A percentile compares a stretch with the other conserved stretches of the same genome.
These are phyloP conservation scores for Parazoanthus darwini DNA, from an alignment of 92 coral and sea anemone genomes.

Conservation along the genomic window DNA sequence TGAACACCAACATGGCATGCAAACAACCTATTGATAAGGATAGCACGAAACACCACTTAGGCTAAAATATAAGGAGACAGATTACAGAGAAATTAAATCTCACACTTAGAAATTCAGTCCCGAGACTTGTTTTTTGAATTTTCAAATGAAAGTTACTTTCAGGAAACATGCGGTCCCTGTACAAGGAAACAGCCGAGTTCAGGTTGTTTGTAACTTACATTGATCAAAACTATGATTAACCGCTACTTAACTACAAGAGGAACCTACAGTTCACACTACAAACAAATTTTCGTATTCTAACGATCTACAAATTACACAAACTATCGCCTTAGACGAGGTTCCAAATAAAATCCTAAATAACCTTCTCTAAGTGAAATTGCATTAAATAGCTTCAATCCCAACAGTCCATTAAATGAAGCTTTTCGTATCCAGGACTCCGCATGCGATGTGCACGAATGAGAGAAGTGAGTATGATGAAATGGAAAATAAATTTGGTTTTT, in stretches of 20 bases:
- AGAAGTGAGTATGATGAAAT: not conserved
- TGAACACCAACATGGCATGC: too few species aligned
- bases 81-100: too few species aligned
- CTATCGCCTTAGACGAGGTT: not conserved
- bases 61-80: too few species aligned
- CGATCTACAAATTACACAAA: constrained; percentile 7
- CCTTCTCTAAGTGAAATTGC: not conserved
- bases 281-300: not conserved
- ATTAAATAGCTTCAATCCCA: not conserved
- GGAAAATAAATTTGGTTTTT: not conserved
- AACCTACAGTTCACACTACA: not conserved
- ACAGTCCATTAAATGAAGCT: not conserved
- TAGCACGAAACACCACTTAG: too few species aligned
- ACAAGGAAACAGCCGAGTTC: not conserved
- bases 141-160: too few species aligned
- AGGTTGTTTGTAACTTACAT: not conserved
- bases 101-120: too few species aligned
- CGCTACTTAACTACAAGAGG: not conserved
- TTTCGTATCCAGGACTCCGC: not conserved
- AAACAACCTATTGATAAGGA: too few species aligned
- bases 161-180: not conserved
- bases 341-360: not conserved
- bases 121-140: too few species aligned
- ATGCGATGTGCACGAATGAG: not conserved
- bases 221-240: not conserved